Conservation (phyloP, 2,797 vertebrate species). For the Botia almorhae region DNA sequence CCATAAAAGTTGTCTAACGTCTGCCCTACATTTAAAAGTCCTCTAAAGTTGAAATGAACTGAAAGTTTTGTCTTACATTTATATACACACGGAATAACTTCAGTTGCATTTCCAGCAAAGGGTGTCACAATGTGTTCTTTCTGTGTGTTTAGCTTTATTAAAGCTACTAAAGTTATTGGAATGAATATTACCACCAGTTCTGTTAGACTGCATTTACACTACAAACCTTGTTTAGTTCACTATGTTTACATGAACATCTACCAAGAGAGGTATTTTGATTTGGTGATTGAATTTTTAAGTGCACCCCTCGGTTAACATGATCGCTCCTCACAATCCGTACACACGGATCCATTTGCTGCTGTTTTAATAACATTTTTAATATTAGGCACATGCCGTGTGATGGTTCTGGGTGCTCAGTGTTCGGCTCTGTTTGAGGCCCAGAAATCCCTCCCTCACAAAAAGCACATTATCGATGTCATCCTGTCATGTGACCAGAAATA, state of each 20-base stretch:
- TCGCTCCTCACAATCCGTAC: neutral
- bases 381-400: neutral
- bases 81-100: too few relatives aligned
- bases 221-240: neutral
- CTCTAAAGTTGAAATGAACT: too few relatives aligned
- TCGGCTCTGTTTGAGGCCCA: neutral
- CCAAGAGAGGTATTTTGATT: neutral
- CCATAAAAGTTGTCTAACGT: too few relatives aligned
- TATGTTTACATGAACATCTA: neutral
- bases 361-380: neutral
- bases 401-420: neutral
- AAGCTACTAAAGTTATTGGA: too few relatives aligned
- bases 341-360: neutral
- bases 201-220: neutral
- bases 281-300: neutral
- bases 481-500: neutral
- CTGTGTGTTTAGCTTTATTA: too few relatives aligned
- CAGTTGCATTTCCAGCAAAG: too few relatives aligned
- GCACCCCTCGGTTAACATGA: neutral
- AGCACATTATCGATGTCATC: neutral
- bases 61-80: too few relatives aligned
- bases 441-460: neutral
- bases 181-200: neutral
- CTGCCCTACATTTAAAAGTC: too few relatives aligned
- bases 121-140: too few relatives aligned